phyloP scores from a whole-genome alignment of 2,113 vertebrate genomes.

The Petroica traversi region DNA sequence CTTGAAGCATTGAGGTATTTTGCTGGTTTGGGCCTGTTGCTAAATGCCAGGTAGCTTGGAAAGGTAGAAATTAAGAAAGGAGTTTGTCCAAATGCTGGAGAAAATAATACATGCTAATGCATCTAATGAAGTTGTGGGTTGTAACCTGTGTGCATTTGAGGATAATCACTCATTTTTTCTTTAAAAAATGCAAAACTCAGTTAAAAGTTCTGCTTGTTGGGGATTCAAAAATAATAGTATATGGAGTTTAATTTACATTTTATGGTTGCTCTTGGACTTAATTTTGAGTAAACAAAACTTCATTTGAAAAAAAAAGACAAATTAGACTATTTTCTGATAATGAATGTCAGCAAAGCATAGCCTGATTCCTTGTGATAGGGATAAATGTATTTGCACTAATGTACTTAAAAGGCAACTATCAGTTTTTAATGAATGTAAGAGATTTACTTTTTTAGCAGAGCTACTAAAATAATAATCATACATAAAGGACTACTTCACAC shows the following conservation, averaged over 20 bases:
- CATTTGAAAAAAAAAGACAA: neutral
- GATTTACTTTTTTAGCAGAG: constrained; percentile 51
- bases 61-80: neutral
- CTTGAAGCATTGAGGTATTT: neutral
- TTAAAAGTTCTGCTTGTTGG: neutral
- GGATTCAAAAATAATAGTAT: neutral
- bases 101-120: neutral
- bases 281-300: constrained; percentile 20
- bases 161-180: neutral
- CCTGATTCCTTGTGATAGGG: constrained; percentile 34
- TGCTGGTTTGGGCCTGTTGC: neutral
- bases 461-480: constrained; percentile 64
- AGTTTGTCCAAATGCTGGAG: neutral
- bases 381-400: constrained; percentile 37
- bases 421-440: constrained; percentile 63
- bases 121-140: neutral
- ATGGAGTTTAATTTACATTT: neutral
- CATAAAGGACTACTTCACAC: constrained; percentile 45
- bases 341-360: neutral
- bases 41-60: neutral
- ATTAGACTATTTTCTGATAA: constrained; percentile 11
- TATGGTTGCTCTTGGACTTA: neutral
- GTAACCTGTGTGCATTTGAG: neutral
- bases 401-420: constrained; percentile 55
- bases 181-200: neutral